Conservation (phyloP, 2,113 vertebrate species). For the Gnathochromis pfefferi region DNA sequence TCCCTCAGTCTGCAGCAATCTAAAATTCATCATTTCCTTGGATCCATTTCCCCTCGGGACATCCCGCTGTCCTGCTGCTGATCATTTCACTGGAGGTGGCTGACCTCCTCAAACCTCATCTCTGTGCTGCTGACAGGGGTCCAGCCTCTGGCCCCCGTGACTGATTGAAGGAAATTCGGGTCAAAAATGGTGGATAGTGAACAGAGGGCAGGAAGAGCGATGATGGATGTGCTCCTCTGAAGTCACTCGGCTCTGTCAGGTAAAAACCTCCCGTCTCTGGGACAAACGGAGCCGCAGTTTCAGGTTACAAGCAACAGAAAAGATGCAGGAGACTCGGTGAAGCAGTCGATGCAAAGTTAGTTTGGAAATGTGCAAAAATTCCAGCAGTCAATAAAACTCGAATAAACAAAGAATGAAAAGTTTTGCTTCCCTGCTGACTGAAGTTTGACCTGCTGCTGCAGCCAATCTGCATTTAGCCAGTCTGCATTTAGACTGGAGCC, state of each 20-base stretch:
- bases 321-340: neutral
- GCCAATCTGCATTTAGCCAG: no score
- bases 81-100: neutral
- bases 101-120: neutral
- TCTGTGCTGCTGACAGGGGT: neutral
- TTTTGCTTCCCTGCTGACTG: rapidly evolving
- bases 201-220: neutral
- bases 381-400: neutral
- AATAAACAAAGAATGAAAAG: neutral
- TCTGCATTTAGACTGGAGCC: slow-evolving; percentile 7
- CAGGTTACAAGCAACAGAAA: neutral
- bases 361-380: neutral
- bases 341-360: neutral
- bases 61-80: neutral
- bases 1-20: neutral
- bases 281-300: neutral
- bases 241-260: neutral
- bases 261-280: neutral
- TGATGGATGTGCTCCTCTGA: neutral
- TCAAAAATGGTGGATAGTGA: neutral
- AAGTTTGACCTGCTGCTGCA: neutral
- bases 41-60: neutral
- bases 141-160: neutral
- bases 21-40: neutral
- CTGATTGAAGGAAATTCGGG: neutral